Base-by-base conservation (phyloP, 2,888 invertebrate species). In the Agrotis puta region DNA sequence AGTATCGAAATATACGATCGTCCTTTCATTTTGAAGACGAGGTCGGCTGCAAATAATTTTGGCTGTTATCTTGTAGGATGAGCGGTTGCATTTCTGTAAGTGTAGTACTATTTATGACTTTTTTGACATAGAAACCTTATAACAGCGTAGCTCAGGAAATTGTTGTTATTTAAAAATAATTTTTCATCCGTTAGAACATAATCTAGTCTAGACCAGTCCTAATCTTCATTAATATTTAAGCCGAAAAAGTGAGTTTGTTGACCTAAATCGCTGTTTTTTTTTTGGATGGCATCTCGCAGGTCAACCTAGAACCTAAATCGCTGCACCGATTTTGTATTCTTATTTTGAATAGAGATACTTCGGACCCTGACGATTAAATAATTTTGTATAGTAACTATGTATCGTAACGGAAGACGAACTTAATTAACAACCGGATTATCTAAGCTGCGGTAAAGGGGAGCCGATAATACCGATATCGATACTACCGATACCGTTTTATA, bases 371-470 rank as follows among this genome's bases (percentile, higher is more conserved):
- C 33, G 3, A 9, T 33, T 33, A 33, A 33, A 1, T 33, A 33
- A 9, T 33, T 7, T 33, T 33, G 33, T 33, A 33, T 7, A 33
- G 33, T 33, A 33, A 33, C 33, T 33, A 33, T 27, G 27, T 27
- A 27, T 27, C 3, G 27, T 27, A 57, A 51, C 24, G 73, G 50
- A 48, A 57, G 16, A 24, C n/a, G 9, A 76, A 63, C 54, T 51
- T 61, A 62, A 76, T 65, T 48, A 64, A 53, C 51, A 64, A 43
- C 16, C 43, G 24, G 39, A 70, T 70, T 64, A 77, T 61, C 61
- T 56, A 33, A 53, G 24, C 22, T 50, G 58, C 27, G 16, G 48
- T 48, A 43, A 45, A 51, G 45, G 56, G 58, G 59, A 24, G 16
- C 50, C 48, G 24, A 43, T 70, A 47, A 16, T 13, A 51, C 24